A percentile compares a stretch with the other conserved stretches of the same genome.
Evolutionary conservation across 2,888 invertebrate species (phyloP).

Genomic region (Platycnemis pennipes): DNA sequence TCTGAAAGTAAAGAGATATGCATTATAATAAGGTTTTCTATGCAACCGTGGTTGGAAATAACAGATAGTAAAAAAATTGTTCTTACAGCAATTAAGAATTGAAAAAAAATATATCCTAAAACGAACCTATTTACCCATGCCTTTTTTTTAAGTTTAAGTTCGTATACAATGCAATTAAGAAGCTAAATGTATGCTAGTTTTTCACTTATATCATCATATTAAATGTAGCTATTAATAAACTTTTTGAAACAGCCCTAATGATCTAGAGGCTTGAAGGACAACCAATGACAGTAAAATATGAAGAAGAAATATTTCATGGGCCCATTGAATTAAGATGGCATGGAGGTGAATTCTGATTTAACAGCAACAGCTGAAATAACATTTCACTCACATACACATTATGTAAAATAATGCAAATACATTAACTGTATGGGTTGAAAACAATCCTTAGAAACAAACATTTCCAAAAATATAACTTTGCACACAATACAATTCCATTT

Average conservation of each 20-base stretch:
- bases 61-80: neutral
- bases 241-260: neutral
- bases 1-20: neutral
- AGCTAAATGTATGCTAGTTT: neutral
- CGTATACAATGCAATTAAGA: constrained; percentile 11
- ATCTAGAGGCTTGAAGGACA: neutral
- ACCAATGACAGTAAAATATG: constrained; percentile 11
- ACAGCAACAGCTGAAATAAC: neutral
- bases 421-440: constrained; percentile 38
- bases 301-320: neutral
- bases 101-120: neutral
- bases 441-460: constrained; percentile 67
- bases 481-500: constrained; percentile 47
- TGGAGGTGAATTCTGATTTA: constrained; percentile 37
- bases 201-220: constrained; percentile 24
- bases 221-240: neutral
- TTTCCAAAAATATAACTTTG: constrained; percentile 65
- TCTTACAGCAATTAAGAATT: neutral
- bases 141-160: neutral
- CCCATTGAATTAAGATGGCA: neutral
- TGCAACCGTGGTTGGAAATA: neutral
- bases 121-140: neutral
- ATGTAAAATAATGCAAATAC: constrained; percentile 48
- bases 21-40: neutral
- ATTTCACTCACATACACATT: constrained; percentile 19